Evolutionary conservation across 2,797 vertebrate species (phyloP).

Genomic region (Agapornis canus): DNA sequence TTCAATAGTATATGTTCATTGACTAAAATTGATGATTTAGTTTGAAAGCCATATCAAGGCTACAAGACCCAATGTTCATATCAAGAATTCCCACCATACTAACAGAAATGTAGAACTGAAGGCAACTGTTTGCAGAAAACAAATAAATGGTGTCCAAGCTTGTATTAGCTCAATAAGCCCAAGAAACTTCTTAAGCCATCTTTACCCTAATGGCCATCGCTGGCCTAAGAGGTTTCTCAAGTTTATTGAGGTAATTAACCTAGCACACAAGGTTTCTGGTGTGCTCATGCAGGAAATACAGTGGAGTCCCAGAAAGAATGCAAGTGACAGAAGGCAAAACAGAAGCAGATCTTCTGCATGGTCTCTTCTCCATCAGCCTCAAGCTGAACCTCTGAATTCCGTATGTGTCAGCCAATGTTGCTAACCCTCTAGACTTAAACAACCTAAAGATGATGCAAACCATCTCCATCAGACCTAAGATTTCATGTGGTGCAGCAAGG

Average conservation of each 20-base stretch:
- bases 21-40: background rate
- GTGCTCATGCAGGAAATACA: background rate
- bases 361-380: background rate
- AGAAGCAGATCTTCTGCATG: background rate
- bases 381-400: background rate
- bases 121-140: background rate
- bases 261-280: background rate
- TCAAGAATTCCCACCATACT: background rate
- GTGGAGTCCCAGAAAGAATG: background rate
- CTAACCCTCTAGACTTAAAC: background rate
- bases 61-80: background rate
- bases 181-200: background rate
- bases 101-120: background rate
- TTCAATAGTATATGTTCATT: background rate
- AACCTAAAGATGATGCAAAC: background rate
- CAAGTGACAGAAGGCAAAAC: background rate
- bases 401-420: background rate
- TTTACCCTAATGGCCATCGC: background rate
- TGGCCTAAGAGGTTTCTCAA: background rate
- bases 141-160: background rate
- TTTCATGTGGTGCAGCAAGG: background rate
- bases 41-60: background rate
- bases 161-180: background rate
- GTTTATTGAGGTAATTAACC: background rate
- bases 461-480: fast-evolving